Conservation (phyloP, 2,888 invertebrate genomes). For the Odontocerum albicorne region DNA sequence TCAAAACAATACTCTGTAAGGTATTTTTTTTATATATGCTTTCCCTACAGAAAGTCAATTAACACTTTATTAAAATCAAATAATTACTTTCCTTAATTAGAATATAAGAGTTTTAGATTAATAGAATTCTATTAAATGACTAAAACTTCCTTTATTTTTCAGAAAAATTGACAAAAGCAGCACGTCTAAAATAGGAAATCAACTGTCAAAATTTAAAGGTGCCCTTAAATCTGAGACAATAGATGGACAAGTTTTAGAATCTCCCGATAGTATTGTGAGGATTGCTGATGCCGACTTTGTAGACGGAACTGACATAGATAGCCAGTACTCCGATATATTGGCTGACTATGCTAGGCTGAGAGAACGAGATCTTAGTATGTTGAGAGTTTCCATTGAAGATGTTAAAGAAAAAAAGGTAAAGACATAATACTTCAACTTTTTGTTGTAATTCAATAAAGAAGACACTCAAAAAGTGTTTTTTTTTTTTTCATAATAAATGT, state of each 20-base stretch:
- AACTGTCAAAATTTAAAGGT: slow-evolving; percentile 64
- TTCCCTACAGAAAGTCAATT: no score
- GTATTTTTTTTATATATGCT: no score
- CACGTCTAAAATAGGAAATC: slow-evolving; percentile 55
- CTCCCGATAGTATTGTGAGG: slow-evolving; percentile 39
- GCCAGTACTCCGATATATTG: slow-evolving; percentile 48
- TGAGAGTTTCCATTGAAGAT: slow-evolving; percentile 65
- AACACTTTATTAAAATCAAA: no score
- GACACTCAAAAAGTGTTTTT: no score
- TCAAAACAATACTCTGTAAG: no score
- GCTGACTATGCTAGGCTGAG: slow-evolving; percentile 49
- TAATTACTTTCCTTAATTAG: no score
- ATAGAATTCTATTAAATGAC: no score
- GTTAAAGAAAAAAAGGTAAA: slow-evolving; percentile 49
- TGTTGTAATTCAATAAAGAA: background rate
- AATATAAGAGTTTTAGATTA: no score
- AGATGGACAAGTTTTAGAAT: slow-evolving; percentile 54
- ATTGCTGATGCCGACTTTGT: slow-evolving; percentile 42
- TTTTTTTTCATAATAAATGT: no score
- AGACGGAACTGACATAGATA: slow-evolving; percentile 45
- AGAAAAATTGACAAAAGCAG: slow-evolving; percentile 46
- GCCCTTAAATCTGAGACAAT: slow-evolving; percentile 58
- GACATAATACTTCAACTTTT: background rate
- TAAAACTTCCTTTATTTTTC: no score
- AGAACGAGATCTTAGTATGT: slow-evolving; percentile 64